Percentiles rank a stretch among this genome's conserved stretches.
phyloP scores from a whole-genome alignment of 2,888 invertebrate species.

The Xestia xanthographa region DNA sequence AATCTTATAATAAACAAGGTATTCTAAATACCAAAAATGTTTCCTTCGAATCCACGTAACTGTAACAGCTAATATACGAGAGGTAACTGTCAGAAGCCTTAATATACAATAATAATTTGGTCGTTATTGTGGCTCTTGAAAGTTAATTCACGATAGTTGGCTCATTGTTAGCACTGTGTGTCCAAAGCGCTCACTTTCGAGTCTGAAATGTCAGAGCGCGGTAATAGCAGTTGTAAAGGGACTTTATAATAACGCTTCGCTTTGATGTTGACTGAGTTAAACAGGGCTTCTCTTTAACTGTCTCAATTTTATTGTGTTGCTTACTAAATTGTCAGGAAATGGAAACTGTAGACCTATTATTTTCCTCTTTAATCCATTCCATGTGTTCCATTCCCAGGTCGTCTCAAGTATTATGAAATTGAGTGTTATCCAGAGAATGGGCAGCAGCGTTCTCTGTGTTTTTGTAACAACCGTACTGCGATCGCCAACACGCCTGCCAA shows the following conservation, averaged over 20 bases:
- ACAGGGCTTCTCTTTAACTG: conserved; percentile 30
- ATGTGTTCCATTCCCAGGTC: not conserved
- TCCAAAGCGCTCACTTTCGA: conserved; percentile 24
- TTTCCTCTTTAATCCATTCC: not conserved
- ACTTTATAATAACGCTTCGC: conserved; percentile 38
- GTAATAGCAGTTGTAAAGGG: conserved; percentile 10
- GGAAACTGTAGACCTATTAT: not conserved
- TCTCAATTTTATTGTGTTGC: conserved; percentile 25
- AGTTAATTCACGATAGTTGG: conserved; percentile 11
- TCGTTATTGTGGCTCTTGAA: not conserved
- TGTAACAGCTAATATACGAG: not conserved
- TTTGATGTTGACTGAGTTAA: conserved; percentile 30
- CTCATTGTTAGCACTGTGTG: conserved; percentile 5
- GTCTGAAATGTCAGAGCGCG: conserved; percentile 8
- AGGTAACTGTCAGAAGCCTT: not conserved
- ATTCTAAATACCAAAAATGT: not conserved
- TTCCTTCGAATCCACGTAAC: not conserved
- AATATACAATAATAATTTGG: not conserved
- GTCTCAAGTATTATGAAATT: not conserved
- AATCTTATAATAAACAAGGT: not conserved
- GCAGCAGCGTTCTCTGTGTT: too few relatives aligned
- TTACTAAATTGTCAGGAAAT: conserved; percentile 14
- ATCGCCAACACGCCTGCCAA: too few relatives aligned
- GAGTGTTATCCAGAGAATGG: not conserved
- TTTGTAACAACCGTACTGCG: too few relatives aligned